Evolutionary conservation across 2,797 vertebrate genomes (phyloP), one percentile per base, ranked within the genome.

Genomic region (Chloroceryle amazona): DNA sequence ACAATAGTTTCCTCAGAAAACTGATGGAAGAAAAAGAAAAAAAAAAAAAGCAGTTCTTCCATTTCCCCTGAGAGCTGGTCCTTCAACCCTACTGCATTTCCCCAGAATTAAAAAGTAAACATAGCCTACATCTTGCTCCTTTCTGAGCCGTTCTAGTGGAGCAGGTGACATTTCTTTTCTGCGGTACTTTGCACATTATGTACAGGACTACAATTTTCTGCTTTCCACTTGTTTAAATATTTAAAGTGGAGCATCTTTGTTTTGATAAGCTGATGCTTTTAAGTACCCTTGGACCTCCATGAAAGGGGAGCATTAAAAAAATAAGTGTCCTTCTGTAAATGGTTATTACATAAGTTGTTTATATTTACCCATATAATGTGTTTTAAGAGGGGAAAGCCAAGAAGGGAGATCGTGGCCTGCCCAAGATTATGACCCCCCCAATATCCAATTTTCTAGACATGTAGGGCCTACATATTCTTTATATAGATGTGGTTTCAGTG

Each of bases 281-380:
- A 49, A 81, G 79, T 81, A 81, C 62, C 46, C 70, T 39, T 26
- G 9, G n/a, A 61, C 44, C 71, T 74, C 14, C 4, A 2, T 74
- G 61, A 57, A 91, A 92, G 29, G 61, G n/a, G 28, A 68, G 15
- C 68, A 47, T 76, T 90, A 87, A 28, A 57, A 82, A 95, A 96
- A 52, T 11, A 67, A 41, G 11, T 57, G 10, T 57, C 37, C 10
- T 54, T 46, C 41, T 81, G 23, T 74, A 37, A 74, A 33, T 89
- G 47, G 70, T 78, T 29, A 23, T 67, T 91, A 21, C 26, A 29
- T 51, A 71, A 93, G 92, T 52, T 57, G 47, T 72, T 94, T 81
- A 8, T 74, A 20, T 70, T 72, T 63, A 55, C 41, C 4, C 44
- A 49, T 81, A 75, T 49, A 67, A 80, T 89, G 33, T 89, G 61